Conservation (phyloP, 1,140 invertebrate species). For the Zeugodacus cucurbitae region DNA sequence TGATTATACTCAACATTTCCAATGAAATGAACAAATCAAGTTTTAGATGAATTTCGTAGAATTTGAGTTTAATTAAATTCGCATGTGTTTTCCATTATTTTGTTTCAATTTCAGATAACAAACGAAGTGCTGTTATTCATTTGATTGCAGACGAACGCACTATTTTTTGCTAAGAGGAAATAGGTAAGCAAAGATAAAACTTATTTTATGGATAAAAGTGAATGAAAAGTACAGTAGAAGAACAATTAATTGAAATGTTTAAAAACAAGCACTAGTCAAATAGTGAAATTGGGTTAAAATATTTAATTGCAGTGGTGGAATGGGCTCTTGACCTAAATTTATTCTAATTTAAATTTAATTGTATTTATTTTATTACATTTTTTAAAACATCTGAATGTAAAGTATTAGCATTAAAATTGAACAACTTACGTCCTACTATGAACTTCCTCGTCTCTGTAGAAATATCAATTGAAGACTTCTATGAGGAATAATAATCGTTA, state of each 20-base stretch:
- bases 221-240: not conserved
- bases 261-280: not conserved
- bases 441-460: too few species aligned
- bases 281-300: not conserved
- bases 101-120: not conserved
- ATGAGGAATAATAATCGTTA: too few species aligned
- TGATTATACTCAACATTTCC: not conserved
- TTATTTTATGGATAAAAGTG: not conserved
- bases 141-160: not conserved
- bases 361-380: too few species aligned
- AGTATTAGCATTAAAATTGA: too few species aligned
- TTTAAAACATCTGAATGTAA: too few species aligned
- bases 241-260: not conserved
- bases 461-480: too few species aligned
- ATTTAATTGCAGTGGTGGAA: not conserved
- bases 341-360: too few species aligned
- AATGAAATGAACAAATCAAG: not conserved
- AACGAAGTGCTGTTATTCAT: not conserved
- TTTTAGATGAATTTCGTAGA: not conserved
- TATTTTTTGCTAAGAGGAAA: not conserved
- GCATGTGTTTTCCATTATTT: not conserved
- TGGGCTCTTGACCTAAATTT: too few species aligned
- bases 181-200: not conserved
- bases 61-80: conserved; percentile 11
- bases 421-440: too few species aligned